These are phyloP conservation scores for Stramonita haemastoma DNA, from an alignment of 2,888 invertebrate species.

Conservation along the genomic window DNA sequence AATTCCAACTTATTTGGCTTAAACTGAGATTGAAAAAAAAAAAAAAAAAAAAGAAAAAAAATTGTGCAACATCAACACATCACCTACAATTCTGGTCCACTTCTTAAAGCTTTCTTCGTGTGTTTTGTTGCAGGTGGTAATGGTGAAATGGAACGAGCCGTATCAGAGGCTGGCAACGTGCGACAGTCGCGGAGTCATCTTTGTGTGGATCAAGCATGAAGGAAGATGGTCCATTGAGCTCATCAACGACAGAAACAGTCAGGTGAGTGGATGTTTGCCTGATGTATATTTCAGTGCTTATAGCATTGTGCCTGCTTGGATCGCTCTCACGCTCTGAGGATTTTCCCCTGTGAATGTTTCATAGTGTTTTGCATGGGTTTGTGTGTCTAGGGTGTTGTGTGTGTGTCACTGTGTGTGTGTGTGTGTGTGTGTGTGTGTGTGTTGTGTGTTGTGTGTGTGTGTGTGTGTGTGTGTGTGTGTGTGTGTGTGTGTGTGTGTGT, in stretches of 20 bases:
- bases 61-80: too few relatives aligned
- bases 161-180: slow-evolving; percentile 98
- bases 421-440: slow-evolving; percentile 22
- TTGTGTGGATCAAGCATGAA: slow-evolving; percentile 99
- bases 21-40: too few relatives aligned
- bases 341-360: neutral
- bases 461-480: slow-evolving; percentile 22
- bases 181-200: slow-evolving; percentile 97
- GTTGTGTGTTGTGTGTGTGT: slow-evolving; percentile 24
- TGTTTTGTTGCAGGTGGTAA: slow-evolving; percentile 64
- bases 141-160: slow-evolving; percentile 99
- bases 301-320: too few relatives aligned
- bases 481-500: slow-evolving; percentile 5
- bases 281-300: too few relatives aligned
- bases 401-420: neutral
- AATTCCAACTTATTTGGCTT: too few relatives aligned
- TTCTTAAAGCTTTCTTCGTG: too few relatives aligned
- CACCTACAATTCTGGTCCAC: too few relatives aligned
- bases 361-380: neutral
- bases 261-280: slow-evolving; percentile 78
- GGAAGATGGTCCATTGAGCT: slow-evolving; percentile 98
- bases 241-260: slow-evolving; percentile 97
- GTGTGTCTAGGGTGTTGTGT: neutral
- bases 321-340: too few relatives aligned
- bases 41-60: too few relatives aligned